Base-by-base conservation (phyloP, 2,888 invertebrate species). In the Stegophylla sp. region DNA sequence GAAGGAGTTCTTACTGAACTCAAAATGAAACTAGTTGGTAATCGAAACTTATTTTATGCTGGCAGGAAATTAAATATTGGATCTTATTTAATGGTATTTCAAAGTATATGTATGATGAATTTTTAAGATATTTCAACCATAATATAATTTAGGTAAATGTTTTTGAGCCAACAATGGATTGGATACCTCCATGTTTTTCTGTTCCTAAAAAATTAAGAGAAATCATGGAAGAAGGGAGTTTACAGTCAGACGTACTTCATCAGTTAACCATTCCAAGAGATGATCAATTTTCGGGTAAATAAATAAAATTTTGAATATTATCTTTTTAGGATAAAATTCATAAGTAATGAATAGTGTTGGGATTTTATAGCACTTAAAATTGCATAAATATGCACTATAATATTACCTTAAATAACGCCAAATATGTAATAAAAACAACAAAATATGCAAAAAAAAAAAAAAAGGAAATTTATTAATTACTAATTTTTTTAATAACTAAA, bases 41-140 rank as follows among this genome's bases (percentile, higher is more conserved):
- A 97, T 87, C 91, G 92, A 82, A 96, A 97, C 87, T 88, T 99
- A 28, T 94, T 91, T 85, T 93, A 93, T 85, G 91, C 94, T 34
- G 96, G 89, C 87, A 82, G 77, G 7, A 77, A 83, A 28, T 34
- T 82, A 41, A 67, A 82, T 23, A 61, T 84, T 48, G 83, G 83
- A 51, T 82, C 83, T 7, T 72, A 82, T 26, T 61, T 84, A 10
- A 77, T 82, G 82, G 85, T 85, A 81, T 48, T 67, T 66, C n/a
- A 56, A 26, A 7, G 26, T 43, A 34, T 74, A 5, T 10, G 20
- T 28, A 63, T n/a, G 20, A 53, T 28, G 23, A 15, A 43, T 43
- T 28, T 15, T 20, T 17, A 2, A 10, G 20, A 5, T 45, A 23
- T 63, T 43, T 51, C 28, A 51, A 23, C 59, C 2, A 15, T 13